phyloP scores from a whole-genome alignment of 2,113 vertebrate genomes.

The Casuarius casuarius region DNA sequence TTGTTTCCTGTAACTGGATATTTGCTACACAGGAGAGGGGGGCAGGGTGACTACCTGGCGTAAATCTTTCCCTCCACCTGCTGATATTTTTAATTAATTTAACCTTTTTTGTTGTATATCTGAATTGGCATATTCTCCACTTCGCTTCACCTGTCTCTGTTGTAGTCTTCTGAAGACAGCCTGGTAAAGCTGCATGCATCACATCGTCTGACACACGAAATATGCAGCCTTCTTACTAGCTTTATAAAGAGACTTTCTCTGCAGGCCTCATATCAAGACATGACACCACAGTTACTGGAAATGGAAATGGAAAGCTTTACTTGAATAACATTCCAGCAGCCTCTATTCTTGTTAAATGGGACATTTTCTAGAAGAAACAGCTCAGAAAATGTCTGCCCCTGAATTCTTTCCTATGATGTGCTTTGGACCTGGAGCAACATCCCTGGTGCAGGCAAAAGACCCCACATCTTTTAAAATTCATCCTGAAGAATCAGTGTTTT shows the following conservation, averaged over 20 bases:
- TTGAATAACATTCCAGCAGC: not conserved
- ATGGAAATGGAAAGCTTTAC: not conserved
- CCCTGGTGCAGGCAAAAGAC: not conserved
- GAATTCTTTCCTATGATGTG: not conserved
- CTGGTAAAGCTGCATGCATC: not conserved
- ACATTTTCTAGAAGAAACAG: not conserved
- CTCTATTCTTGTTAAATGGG: not conserved
- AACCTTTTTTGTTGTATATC: not conserved
- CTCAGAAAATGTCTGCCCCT: not conserved
- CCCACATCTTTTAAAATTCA: not conserved
- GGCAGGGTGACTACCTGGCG: not conserved
- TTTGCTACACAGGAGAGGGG: not conserved
- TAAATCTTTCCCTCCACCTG: not conserved
- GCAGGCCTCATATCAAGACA: not conserved
- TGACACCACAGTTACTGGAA: not conserved
- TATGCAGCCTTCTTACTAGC: not conserved
- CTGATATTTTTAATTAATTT: conserved; percentile 17
- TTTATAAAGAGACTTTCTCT: not conserved
- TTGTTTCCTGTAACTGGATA: conserved; percentile 27
- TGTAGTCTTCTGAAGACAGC: not conserved
- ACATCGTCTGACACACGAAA: not conserved
- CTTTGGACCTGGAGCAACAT: not conserved
- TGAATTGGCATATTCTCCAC: not conserved
- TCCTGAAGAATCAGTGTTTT: not conserved
- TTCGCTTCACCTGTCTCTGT: not conserved